Conservation (phyloP, 2,888 invertebrate species). For the Bombylius discolor region DNA sequence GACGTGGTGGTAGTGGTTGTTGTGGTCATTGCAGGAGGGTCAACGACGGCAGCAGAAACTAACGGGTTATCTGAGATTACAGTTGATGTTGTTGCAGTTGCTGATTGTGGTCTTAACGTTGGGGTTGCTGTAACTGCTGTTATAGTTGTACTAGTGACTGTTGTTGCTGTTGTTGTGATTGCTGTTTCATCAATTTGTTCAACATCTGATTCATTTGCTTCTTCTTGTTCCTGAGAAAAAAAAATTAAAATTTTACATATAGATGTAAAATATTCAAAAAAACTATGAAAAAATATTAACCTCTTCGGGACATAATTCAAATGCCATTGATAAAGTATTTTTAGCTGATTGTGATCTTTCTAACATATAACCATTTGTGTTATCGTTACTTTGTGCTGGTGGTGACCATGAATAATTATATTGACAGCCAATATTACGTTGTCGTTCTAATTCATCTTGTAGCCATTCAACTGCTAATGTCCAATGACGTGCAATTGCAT, state of each 20-base stretch:
- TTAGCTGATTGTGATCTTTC: slow-evolving; percentile 89
- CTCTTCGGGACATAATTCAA: slow-evolving; percentile 60
- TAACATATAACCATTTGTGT: slow-evolving; percentile 85
- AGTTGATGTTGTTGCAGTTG: neutral
- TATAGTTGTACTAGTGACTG: slow-evolving; percentile 1
- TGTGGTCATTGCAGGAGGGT: neutral
- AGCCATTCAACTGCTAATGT: slow-evolving; percentile 83
- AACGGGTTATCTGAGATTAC: neutral
- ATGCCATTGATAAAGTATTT: slow-evolving; percentile 69
- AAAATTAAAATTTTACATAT: neutral
- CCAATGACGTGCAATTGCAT: slow-evolving; percentile 77
- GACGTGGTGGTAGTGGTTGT: neutral
- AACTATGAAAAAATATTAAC: slow-evolving; percentile 25
- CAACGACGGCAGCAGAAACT: neutral
- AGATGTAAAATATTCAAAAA: neutral
- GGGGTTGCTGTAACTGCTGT: neutral
- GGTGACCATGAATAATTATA: slow-evolving; percentile 92
- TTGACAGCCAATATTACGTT: slow-evolving; percentile 43
- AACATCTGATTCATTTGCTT: slow-evolving; percentile 35
- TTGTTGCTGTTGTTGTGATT: slow-evolving; percentile 1
- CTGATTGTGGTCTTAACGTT: slow-evolving; percentile 1
- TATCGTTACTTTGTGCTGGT: slow-evolving; percentile 88
- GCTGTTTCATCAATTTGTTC: slow-evolving; percentile 29
- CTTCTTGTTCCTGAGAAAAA: slow-evolving; percentile 30
- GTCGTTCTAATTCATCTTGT: slow-evolving; percentile 77